phyloP scores from a whole-genome alignment of 2,797 vertebrate species.

The Notoglanidium macrostoma region DNA sequence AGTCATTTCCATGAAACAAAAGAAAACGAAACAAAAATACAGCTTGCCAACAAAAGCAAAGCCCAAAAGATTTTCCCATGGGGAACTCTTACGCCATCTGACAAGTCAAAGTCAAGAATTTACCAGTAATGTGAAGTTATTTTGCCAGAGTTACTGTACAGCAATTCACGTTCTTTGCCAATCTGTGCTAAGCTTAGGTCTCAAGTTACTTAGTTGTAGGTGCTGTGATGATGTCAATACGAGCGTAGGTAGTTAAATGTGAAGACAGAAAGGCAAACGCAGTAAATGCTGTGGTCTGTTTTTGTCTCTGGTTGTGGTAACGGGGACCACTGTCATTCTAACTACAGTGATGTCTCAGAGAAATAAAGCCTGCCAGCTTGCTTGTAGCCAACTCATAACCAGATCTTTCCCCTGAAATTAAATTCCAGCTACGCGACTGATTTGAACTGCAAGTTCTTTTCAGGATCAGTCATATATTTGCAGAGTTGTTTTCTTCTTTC shows the following conservation, averaged over 20 bases:
- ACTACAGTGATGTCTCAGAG: background rate
- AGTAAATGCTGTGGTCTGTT: background rate
- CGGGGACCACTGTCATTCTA: background rate
- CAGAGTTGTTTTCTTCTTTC: slow-evolving; percentile 5
- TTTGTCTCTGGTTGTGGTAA: background rate
- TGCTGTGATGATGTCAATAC: background rate
- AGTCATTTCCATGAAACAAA: background rate
- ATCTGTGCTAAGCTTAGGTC: background rate
- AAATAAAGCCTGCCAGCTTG: background rate
- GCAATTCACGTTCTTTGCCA: background rate
- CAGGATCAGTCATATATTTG: slow-evolving; percentile 22
- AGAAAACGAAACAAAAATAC: background rate
- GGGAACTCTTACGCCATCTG: background rate
- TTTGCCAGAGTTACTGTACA: background rate
- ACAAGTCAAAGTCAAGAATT: background rate
- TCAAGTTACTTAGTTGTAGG: background rate
- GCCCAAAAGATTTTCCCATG: background rate
- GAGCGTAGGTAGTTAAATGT: background rate
- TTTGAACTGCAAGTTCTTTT: slow-evolving; percentile 21
- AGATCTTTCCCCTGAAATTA: slow-evolving; percentile 18
- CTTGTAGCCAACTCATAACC: background rate
- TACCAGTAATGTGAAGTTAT: background rate
- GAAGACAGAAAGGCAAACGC: background rate
- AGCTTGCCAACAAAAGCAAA: background rate
- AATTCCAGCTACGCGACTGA: slow-evolving; percentile 15